Evolutionary conservation across 2,888 invertebrate genomes (phyloP).

Genomic region (Ophion costatus): DNA sequence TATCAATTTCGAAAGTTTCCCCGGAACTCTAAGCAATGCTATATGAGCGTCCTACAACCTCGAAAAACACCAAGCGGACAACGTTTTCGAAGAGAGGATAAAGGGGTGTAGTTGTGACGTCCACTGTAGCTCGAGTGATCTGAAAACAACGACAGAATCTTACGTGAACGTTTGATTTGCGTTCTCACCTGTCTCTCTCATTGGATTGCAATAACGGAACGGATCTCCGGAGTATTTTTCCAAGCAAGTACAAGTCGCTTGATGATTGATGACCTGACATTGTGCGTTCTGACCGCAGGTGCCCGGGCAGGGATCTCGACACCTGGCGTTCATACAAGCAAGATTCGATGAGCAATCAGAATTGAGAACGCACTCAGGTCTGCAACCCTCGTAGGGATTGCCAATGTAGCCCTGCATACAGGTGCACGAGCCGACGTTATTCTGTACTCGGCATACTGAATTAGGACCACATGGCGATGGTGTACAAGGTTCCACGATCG

Average conservation of each 20-base stretch:
- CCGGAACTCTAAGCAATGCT: no score
- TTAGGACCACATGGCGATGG: slow-evolving; percentile 71
- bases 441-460: slow-evolving; percentile 85
- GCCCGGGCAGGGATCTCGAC: slow-evolving; percentile 92
- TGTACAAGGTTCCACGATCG: slow-evolving; percentile 76
- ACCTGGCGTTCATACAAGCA: slow-evolving; percentile 90
- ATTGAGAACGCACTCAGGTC: slow-evolving; percentile 84
- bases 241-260: slow-evolving; percentile 83
- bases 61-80: no score
- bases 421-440: slow-evolving; percentile 84
- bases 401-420: slow-evolving; percentile 84
- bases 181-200: slow-evolving; percentile 45
- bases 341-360: slow-evolving; percentile 84
- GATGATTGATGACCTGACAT: slow-evolving; percentile 84
- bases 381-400: slow-evolving; percentile 83
- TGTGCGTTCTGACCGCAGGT: slow-evolving; percentile 88
- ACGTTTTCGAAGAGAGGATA: no score
- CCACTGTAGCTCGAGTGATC: no score
- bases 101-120: no score
- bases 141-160: not conserved
- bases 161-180: not conserved
- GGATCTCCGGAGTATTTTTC: slow-evolving; percentile 84
- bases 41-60: no score
- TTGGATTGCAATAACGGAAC: slow-evolving; percentile 85
- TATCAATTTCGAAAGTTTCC: no score